phyloP scores from a whole-genome alignment of 1,140 invertebrate species.

The Drosophila paulistorum region DNA sequence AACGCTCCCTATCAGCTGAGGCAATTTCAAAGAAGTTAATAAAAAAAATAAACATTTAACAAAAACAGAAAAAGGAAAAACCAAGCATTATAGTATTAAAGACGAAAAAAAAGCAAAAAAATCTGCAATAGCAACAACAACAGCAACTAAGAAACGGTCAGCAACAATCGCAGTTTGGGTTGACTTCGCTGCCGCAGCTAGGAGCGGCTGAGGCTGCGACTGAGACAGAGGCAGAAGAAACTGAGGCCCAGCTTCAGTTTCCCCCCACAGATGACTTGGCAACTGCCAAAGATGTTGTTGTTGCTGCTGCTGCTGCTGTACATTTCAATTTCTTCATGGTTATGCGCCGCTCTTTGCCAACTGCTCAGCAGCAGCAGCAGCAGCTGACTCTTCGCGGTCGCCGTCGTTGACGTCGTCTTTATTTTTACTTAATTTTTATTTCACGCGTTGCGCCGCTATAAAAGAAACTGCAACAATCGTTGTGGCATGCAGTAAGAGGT shows the following conservation, averaged over 20 bases:
- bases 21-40: conserved; percentile 20
- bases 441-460: conserved; percentile 78
- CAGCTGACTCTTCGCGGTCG: conserved; percentile 17
- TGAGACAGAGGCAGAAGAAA: conserved; percentile 10
- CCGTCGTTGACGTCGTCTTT: conserved; percentile 53
- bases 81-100: conserved; percentile 31
- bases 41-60: conserved; percentile 48
- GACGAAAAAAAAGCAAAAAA: not conserved
- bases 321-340: conserved; percentile 79
- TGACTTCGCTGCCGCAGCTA: conserved; percentile 40
- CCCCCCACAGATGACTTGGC: conserved; percentile 65
- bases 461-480: conserved; percentile 78
- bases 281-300: conserved; percentile 42
- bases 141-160: conserved; percentile 60
- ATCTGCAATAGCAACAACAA: not conserved
- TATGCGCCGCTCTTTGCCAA: conserved; percentile 73
- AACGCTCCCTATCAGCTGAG: not conserved
- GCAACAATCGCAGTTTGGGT: conserved; percentile 17
- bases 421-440: conserved; percentile 79
- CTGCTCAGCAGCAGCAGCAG: conserved; percentile 42
- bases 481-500: conserved; percentile 82
- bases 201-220: conserved; percentile 31
- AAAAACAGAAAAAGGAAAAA: conserved; percentile 57
- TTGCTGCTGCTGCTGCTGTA: conserved; percentile 44
- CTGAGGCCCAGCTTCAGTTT: conserved; percentile 40